These are phyloP conservation scores for Darevskia mixta DNA, from an alignment of 2,797 vertebrate species.

Conservation along the genomic window DNA sequence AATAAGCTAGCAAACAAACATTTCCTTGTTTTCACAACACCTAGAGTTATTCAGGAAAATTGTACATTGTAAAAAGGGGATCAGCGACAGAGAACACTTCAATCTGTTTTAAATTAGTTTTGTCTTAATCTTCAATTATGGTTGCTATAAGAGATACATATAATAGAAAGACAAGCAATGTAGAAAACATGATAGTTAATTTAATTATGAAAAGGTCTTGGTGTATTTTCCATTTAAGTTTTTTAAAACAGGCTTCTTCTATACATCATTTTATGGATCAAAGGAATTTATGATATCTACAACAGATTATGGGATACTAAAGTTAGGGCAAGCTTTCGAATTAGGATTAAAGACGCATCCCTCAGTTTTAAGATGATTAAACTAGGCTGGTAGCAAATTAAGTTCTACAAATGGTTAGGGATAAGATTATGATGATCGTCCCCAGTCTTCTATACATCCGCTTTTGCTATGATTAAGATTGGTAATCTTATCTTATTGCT, in stretches of 20 bases:
- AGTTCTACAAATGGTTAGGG: constrained; percentile 10
- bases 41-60: not conserved
- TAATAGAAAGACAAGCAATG: not conserved
- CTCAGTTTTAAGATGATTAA: constrained; percentile 27
- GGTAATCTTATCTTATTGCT: not conserved
- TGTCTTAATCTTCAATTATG: not conserved
- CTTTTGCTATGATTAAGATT: not conserved
- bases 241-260: not conserved
- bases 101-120: not conserved
- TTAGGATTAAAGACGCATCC: constrained; percentile 22
- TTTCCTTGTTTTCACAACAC: not conserved
- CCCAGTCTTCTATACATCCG: constrained; percentile 10
- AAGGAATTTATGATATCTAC: not conserved
- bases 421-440: constrained; percentile 16
- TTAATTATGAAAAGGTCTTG: not conserved
- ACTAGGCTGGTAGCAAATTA: constrained; percentile 18
- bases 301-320: not conserved
- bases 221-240: not conserved
- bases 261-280: not conserved
- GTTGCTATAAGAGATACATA: not conserved
- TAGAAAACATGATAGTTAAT: not conserved
- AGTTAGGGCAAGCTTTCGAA: constrained; percentile 2
- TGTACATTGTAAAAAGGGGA: not conserved
- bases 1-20: not conserved
- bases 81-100: not conserved